Conservation (phyloP, 2,797 vertebrate genomes). For the Pipistrellus nathusii region DNA sequence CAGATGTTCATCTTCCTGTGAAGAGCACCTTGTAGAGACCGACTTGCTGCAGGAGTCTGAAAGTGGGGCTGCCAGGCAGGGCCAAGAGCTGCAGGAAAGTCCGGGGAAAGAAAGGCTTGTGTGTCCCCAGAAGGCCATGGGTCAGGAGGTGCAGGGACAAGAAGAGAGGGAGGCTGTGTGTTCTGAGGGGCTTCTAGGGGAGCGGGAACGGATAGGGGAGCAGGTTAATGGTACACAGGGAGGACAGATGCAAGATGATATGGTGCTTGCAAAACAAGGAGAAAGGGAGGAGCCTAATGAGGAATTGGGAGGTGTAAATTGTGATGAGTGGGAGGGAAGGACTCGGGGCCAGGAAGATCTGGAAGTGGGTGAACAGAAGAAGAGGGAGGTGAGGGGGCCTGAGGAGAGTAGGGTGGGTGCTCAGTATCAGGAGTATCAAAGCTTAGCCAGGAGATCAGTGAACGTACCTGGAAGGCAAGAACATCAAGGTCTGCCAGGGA, state of each 20-base stretch:
- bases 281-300: not conserved
- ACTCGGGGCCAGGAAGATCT: not conserved
- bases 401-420: not conserved
- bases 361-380: not conserved
- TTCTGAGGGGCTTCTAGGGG: not conserved
- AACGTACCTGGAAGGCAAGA: not conserved
- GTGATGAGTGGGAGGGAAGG: not conserved
- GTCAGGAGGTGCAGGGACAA: not conserved
- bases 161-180: not conserved
- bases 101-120: not conserved
- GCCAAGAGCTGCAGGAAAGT: constrained; percentile 31
- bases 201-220: not conserved
- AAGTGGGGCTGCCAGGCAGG: not conserved
- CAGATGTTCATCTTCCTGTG: not conserved
- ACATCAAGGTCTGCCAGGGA: not conserved
- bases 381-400: accelerated
- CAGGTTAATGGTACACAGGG: not conserved
- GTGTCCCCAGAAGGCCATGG: not conserved
- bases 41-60: not conserved
- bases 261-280: not conserved
- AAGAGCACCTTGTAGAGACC: not conserved
- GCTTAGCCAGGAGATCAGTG: not conserved
- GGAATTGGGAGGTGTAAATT: not conserved
- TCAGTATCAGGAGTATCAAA: not conserved
- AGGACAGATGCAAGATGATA: not conserved